Evolutionary conservation across 1,140 invertebrate genomes (phyloP).

Genomic region (Charaxes varanes): DNA sequence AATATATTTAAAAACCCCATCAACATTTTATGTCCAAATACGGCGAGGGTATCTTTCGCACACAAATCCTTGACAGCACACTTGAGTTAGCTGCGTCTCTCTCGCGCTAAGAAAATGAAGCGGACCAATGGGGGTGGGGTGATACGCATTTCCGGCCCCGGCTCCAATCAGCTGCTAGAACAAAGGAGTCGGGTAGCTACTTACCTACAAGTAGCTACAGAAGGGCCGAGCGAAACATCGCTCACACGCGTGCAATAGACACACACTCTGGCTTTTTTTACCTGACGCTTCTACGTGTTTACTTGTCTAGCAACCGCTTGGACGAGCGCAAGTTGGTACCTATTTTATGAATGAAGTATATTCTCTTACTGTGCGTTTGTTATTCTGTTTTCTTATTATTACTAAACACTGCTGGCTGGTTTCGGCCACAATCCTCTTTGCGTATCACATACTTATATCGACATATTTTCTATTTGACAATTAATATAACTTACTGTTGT

Average conservation of each 20-base stretch:
- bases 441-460: too few species aligned
- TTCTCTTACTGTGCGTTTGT: too few species aligned
- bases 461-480: too few species aligned
- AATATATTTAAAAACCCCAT: constrained; percentile 3
- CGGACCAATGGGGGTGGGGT: constrained; percentile 72
- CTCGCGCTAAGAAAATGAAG: constrained; percentile 72
- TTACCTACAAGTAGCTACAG: constrained; percentile 69
- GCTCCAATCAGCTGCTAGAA: constrained; percentile 74
- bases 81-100: constrained; percentile 61
- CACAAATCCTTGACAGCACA: constrained; percentile 66
- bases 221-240: constrained; percentile 49
- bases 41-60: constrained; percentile 48
- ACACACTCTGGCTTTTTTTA: constrained; percentile 49
- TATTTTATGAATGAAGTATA: too few species aligned
- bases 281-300: constrained; percentile 51
- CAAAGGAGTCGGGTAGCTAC: constrained; percentile 71
- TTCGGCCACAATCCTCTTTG: too few species aligned
- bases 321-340: too few species aligned
- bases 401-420: too few species aligned
- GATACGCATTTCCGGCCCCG: constrained; percentile 71
- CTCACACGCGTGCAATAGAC: constrained; percentile 46
- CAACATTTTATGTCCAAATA: constrained; percentile 23
- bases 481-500: too few species aligned
- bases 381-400: too few species aligned
- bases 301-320: too few species aligned